Evolutionary conservation across 1,140 invertebrate genomes (phyloP).

Genomic region (Panulirus ornatus): DNA sequence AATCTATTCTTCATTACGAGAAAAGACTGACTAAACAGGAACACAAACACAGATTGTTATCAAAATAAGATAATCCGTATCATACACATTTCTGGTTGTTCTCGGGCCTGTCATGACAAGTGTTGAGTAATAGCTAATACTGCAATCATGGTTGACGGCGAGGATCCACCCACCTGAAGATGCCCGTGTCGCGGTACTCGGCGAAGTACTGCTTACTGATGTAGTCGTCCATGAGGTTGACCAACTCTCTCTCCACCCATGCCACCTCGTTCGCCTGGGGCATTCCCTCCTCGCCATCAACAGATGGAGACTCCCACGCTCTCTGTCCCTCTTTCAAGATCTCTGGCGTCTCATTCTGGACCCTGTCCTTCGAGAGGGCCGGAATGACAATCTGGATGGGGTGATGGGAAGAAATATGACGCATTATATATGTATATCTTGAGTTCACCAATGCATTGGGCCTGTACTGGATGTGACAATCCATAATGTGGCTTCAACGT

Average conservation of each 20-base stretch:
- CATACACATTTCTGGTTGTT: no score
- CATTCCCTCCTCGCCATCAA: neutral
- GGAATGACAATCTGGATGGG: slow-evolving; percentile 38
- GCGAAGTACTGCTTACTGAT: slow-evolving; percentile 52
- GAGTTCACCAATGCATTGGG: no score
- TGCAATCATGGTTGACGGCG: no score
- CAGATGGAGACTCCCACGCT: neutral
- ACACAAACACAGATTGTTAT: neutral
- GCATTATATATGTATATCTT: no score
- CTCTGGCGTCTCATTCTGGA: slow-evolving; percentile 1
- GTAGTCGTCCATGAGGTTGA: slow-evolving; percentile 44
- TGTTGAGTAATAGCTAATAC: no score
- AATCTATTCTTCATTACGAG: neutral
- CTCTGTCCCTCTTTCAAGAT: neutral
- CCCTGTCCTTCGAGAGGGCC: neutral
- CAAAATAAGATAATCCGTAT: no score
- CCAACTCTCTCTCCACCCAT: slow-evolving; percentile 23
- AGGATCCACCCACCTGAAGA: slow-evolving; percentile 48
- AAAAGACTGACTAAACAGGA: neutral
- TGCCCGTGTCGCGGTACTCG: slow-evolving; percentile 53
- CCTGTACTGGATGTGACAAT: no score
- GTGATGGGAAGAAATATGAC: no score
- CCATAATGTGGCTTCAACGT: no score
- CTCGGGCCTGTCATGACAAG: no score
- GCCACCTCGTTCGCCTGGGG: slow-evolving; percentile 20